These are phyloP conservation scores for Hydrozoanthus gracilis DNA, from an alignment of 92 coral and sea anemone species.

Conservation along the genomic window DNA sequence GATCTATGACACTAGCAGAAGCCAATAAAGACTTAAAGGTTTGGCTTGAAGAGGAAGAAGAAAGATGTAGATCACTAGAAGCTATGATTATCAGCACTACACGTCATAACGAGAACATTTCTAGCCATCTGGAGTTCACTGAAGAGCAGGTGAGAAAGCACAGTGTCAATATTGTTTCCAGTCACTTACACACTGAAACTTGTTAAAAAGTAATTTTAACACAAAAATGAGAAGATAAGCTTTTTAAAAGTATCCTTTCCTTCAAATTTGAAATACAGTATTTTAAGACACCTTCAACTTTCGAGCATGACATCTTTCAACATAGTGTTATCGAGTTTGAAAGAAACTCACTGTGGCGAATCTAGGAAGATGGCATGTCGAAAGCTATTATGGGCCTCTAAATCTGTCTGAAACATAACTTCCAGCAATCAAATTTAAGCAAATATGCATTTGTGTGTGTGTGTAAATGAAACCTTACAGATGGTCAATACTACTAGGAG, in stretches of 20 bases:
- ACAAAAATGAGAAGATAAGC: background rate
- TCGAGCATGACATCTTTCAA: too few relatives aligned
- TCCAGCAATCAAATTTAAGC: too few relatives aligned
- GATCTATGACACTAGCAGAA: background rate
- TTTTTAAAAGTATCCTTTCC: background rate
- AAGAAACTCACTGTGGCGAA: too few relatives aligned
- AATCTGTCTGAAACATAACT: too few relatives aligned
- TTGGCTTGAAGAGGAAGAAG: constrained; percentile 45
- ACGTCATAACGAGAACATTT: constrained; percentile 33
- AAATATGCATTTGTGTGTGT: too few relatives aligned
- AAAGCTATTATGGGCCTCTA: too few relatives aligned
- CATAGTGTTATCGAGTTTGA: too few relatives aligned
- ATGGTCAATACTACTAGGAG: too few relatives aligned
- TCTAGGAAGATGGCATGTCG: too few relatives aligned
- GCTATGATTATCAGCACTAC: constrained; percentile 45
- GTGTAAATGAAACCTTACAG: too few relatives aligned
- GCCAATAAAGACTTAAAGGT: constrained; percentile 20
- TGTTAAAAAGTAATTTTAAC: too few relatives aligned
- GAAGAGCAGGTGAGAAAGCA: constrained; percentile 17
- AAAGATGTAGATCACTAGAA: constrained; percentile 31
- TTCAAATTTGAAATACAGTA: background rate
- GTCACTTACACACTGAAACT: background rate
- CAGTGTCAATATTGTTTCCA: background rate
- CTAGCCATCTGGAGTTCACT: constrained; percentile 16
- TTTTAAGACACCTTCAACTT: background rate